Percentiles rank a stretch among this genome's conserved stretches.
Evolutionary conservation across 2,113 vertebrate species (phyloP).

Genomic region (Lophotis ruficrista): DNA sequence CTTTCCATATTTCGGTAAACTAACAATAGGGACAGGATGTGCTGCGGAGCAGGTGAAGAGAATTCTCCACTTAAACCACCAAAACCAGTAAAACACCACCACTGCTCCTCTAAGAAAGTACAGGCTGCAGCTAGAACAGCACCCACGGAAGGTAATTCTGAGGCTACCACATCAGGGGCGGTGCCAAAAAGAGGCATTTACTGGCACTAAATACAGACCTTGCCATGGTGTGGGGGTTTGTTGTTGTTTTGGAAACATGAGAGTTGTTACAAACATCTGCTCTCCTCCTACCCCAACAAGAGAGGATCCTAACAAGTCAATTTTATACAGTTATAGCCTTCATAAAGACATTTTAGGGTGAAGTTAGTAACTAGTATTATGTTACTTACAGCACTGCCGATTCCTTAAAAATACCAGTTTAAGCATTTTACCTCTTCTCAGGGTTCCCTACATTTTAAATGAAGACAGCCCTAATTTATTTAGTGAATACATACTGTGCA

Average conservation of each 20-base stretch:
- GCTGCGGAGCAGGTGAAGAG: not conserved
- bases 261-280: not conserved
- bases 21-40: rapidly evolving
- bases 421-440: not conserved
- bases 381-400: rapidly evolving
- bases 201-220: not conserved
- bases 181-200: rapidly evolving
- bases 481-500: rapidly evolving
- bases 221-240: rapidly evolving
- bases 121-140: not conserved
- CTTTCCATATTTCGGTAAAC: rapidly evolving
- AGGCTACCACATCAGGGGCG: rapidly evolving
- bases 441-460: rapidly evolving
- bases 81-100: not conserved
- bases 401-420: not conserved
- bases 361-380: rapidly evolving
- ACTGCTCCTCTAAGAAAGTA: too few relatives aligned
- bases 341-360: rapidly evolving
- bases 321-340: not conserved
- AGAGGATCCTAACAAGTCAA: too few relatives aligned
- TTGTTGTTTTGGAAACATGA: not conserved
- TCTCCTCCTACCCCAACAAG: not conserved
- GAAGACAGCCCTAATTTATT: not conserved
- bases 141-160: rapidly evolving
- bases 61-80: not conserved